Base-by-base conservation (phyloP, 2,113 vertebrate species). In the Pedetes capensis region DNA sequence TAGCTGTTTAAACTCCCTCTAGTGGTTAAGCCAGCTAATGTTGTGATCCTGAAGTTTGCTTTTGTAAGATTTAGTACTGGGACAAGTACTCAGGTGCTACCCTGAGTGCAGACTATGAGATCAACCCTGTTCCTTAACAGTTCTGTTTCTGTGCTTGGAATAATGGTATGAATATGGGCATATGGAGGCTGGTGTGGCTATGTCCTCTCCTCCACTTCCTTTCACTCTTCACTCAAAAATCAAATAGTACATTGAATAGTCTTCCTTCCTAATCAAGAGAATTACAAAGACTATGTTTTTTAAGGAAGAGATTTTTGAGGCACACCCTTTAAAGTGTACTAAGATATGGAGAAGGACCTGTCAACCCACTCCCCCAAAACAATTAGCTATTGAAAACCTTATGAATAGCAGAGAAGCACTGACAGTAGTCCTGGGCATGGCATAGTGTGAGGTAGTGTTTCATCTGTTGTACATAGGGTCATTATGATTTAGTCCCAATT, bases 1-100 rank as follows among this genome's bases (percentile, higher is more conserved):
- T 96, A 96, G 83, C 91, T 84, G 47, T 92, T 96, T 89, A 87
- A 66, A 16, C 97, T 97, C 97, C 97, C 97, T 98, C 98, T 98
- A 97, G 97, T 97, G 98, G 97, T 94, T 96, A 95, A 23, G 42
- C n/a, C 51, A 82, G 53, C 51, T 96, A 93, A 47, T 81, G 96
- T 84, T 81, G 95, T 94, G 94, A 89, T 85, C 94, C 74, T 96
- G 51, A 76, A 55, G 59, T 93, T 88, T 86, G 3, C 59, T n/a
- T 93, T 71, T 29, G 20, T 75, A 53, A 63, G 68, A 2, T 87
- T 95, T 8, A 53, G 2, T 59, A 2, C 1, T 1, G 27, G 53
- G 22, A 69, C 87, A 7, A 59, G 55, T n/a, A n/a, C n/a, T n/a
- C n/a, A n/a, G 64, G 25, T 76, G 27, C 13, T 44, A 2, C 18